phyloP scores from a whole-genome alignment of 2,113 vertebrate genomes.

The Setophaga petechia region DNA sequence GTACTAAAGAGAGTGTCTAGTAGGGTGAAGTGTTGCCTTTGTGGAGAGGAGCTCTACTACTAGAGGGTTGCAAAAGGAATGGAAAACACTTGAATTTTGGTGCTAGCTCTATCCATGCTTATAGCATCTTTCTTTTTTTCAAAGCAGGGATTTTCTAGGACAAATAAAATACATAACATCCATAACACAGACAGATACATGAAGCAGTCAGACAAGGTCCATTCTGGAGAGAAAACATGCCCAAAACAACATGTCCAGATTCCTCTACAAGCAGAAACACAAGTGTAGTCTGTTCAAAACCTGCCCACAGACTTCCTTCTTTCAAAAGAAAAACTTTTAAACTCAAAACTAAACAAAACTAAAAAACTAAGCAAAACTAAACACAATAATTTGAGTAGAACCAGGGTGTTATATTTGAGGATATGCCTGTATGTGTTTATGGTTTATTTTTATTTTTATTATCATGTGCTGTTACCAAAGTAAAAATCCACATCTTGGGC shows the following conservation, averaged over 20 bases:
- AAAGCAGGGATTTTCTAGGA: background rate
- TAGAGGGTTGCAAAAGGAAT: background rate
- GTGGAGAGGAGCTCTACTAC: background rate
- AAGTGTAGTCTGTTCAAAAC: background rate
- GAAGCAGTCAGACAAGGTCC: background rate
- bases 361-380: background rate
- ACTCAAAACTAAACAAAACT: background rate
- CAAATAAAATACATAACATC: background rate
- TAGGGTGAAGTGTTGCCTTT: background rate
- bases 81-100: background rate
- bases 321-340: background rate
- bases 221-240: background rate
- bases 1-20: background rate
- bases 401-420: background rate
- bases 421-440: background rate
- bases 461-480: background rate
- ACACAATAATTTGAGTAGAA: background rate
- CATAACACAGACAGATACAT: background rate
- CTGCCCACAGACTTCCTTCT: background rate
- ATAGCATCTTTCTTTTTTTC: background rate
- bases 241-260: background rate
- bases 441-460: background rate
- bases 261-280: background rate
- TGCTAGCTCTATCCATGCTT: background rate
- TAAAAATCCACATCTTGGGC: background rate